Conservation (phyloP, 2,888 invertebrate genomes). For the Hyalella azteca region DNA sequence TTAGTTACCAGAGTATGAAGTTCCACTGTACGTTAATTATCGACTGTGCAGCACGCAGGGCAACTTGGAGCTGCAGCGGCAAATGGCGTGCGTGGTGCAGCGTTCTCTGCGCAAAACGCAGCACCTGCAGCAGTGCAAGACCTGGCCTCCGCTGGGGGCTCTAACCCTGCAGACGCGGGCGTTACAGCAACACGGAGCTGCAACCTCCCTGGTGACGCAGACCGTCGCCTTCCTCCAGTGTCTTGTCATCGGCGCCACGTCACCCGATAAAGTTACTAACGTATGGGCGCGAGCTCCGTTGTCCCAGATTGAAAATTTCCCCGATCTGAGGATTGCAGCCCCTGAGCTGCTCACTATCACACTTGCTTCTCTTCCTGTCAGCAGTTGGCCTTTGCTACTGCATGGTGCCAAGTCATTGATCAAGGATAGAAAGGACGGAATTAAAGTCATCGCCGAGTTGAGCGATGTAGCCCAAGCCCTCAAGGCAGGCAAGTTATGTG, state of each 20-base stretch:
- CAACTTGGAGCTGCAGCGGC: background rate
- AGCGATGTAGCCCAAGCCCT: background rate
- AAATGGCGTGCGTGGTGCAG: background rate
- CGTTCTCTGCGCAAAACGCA: background rate
- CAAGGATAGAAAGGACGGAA: background rate
- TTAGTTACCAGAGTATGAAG: too few species aligned
- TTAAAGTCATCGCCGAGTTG: background rate
- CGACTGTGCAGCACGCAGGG: background rate
- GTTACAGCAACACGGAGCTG: slow-evolving; percentile 7
- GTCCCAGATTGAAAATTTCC: background rate
- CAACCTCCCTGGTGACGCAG: background rate
- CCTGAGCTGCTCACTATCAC: slow-evolving; percentile 10
- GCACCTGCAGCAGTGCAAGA: background rate
- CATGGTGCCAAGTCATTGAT: background rate
- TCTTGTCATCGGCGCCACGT: background rate
- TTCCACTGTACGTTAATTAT: background rate
- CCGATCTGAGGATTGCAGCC: background rate
- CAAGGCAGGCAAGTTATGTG: slow-evolving; percentile 3
- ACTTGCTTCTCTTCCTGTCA: background rate
- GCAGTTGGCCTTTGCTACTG: background rate
- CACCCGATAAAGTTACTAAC: background rate
- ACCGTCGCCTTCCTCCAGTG: background rate
- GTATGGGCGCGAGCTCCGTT: background rate
- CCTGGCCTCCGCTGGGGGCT: background rate
- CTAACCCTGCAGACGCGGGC: slow-evolving; percentile 12